Conservation (phyloP, 2,113 vertebrate genomes). For the Neodon shergylaensis region DNA sequence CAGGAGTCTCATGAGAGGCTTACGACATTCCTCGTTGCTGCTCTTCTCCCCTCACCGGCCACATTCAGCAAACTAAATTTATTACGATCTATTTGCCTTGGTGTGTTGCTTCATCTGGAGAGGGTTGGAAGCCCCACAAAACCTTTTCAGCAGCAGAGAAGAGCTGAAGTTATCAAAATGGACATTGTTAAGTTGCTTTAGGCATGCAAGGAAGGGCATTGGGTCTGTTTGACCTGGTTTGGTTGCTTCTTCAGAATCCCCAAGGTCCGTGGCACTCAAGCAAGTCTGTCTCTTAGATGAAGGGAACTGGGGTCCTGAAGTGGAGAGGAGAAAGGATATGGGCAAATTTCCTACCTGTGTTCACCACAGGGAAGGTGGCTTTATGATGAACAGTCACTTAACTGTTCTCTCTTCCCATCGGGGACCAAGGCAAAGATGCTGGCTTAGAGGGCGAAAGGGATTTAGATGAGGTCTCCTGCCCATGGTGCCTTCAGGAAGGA, state of each 20-base stretch:
- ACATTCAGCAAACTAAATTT: conserved; percentile 34
- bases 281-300: background rate
- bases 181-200: background rate
- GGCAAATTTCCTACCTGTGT: background rate
- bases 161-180: background rate
- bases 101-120: conserved; percentile 9
- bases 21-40: background rate
- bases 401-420: background rate
- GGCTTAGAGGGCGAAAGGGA: background rate
- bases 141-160: background rate
- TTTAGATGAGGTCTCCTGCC: background rate
- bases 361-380: background rate
- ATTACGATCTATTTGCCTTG: background rate
- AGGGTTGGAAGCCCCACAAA: background rate
- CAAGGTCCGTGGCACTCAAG: background rate
- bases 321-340: background rate
- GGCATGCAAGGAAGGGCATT: background rate
- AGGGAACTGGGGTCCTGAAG: background rate
- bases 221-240: background rate
- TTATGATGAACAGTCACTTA: background rate
- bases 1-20: conserved; percentile 32
- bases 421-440: background rate
- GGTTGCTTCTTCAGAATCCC: background rate
- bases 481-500: background rate
- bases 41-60: conserved; percentile 32